Conservation (phyloP, 1,140 invertebrate species). For the Homarus americanus region DNA sequence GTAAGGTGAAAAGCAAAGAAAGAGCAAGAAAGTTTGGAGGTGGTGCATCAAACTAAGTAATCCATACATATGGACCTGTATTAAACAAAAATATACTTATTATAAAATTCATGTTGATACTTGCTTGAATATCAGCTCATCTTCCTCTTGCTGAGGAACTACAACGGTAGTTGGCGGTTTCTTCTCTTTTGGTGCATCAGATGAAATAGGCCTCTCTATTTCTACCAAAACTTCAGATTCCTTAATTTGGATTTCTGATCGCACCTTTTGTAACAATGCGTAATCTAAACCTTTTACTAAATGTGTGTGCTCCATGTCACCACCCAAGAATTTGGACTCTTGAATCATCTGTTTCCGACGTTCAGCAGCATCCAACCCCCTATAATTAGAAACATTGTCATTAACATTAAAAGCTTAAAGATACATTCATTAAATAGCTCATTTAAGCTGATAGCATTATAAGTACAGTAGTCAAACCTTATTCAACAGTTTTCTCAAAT, state of each 20-base stretch:
- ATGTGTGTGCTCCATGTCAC: conserved; percentile 99
- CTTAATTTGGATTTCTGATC: conserved; percentile 88
- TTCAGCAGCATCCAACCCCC: conserved; percentile 90
- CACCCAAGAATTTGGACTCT: conserved; percentile 99
- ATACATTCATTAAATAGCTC: too few relatives aligned
- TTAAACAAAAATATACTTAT: neutral
- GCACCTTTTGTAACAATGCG: conserved; percentile 95
- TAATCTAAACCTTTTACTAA: conserved; percentile 99
- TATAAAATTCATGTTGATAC: conserved; percentile 38
- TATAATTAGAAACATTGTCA: conserved; percentile 25
- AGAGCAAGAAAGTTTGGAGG: too few relatives aligned
- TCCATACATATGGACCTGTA: neutral
- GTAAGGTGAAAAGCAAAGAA: too few relatives aligned
- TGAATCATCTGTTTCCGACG: conserved; percentile 96
- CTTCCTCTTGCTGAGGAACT: conserved; percentile 86
- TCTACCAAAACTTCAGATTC: conserved; percentile 92
- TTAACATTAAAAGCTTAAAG: too few relatives aligned
- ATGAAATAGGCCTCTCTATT: conserved; percentile 82
- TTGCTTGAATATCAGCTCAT: conserved; percentile 80
- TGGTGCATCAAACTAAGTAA: neutral
- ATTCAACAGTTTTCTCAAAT: too few relatives aligned
- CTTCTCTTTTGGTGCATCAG: conserved; percentile 81
- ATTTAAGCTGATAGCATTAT: too few relatives aligned
- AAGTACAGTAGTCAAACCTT: too few relatives aligned
- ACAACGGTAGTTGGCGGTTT: conserved; percentile 73